phyloP scores from a whole-genome alignment of 2,888 invertebrate species.

The Aporophyla lueneburgensis region DNA sequence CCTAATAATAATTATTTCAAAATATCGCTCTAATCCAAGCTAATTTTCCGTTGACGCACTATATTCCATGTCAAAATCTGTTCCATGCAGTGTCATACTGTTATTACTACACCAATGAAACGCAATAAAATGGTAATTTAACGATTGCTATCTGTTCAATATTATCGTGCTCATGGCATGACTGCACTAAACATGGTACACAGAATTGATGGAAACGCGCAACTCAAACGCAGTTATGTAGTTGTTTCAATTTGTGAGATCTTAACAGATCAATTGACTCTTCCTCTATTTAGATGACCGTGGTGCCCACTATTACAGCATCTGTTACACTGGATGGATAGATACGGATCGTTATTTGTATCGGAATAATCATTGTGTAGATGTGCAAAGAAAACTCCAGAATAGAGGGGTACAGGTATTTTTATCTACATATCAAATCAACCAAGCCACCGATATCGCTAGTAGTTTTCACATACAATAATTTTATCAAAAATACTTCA shows the following conservation, averaged over 20 bases:
- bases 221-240: conserved; percentile 65
- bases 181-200: conserved; percentile 36
- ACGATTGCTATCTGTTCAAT: conserved; percentile 30
- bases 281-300: conserved; percentile 69
- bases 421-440: too few relatives aligned
- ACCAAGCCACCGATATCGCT: background rate
- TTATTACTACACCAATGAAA: conserved; percentile 25
- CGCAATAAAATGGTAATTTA: conserved; percentile 35
- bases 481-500: background rate
- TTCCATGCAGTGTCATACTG: conserved; percentile 15
- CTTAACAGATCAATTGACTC: conserved; percentile 75
- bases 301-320: conserved; percentile 47
- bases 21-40: background rate
- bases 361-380: conserved; percentile 6
- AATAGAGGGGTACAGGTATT: background rate
- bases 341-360: conserved; percentile 22
- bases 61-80: conserved; percentile 16
- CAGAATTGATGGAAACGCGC: conserved; percentile 72
- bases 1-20: background rate
- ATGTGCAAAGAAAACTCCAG: background rate
- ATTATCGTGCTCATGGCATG: conserved; percentile 31
- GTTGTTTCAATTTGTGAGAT: conserved; percentile 71
- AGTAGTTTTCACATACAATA: too few relatives aligned
- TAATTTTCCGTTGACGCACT: background rate
- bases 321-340: conserved; percentile 34